A percentile compares a stretch with the other conserved stretches of the same genome.
Conservation (phyloP, 2,797 vertebrate genomes). For the Picus viridis region DNA sequence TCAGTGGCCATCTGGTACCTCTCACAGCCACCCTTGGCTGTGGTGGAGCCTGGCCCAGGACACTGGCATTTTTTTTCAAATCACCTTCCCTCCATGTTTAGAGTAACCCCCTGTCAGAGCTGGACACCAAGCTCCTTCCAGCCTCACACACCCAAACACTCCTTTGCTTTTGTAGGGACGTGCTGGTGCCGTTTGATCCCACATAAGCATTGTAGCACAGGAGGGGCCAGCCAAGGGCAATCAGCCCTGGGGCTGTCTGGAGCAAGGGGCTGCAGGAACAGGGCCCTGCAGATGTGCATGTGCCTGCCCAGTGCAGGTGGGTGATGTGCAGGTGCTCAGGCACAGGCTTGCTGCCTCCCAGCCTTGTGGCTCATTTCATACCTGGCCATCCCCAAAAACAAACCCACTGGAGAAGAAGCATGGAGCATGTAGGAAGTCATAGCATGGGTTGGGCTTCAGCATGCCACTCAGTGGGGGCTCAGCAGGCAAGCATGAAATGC, state of each 20-base stretch:
- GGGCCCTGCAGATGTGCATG: accelerated
- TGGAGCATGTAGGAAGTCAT: neutral
- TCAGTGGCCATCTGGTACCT: accelerated
- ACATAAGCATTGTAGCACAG: neutral
- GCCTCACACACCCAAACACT: neutral
- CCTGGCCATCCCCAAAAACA: neutral
- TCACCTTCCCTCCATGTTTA: neutral
- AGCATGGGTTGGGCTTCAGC: slow-evolving; percentile 39
- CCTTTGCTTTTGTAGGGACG: neutral
- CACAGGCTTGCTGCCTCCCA: neutral
- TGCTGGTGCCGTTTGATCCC: neutral
- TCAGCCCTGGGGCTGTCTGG: neutral
- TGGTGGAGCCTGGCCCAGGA: neutral
- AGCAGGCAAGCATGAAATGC: slow-evolving; percentile 73
- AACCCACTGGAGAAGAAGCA: slow-evolving; percentile 34
- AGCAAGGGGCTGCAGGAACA: neutral
- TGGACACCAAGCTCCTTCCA: neutral
- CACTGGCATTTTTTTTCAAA: neutral
- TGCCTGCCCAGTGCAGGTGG: neutral
- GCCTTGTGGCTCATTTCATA: neutral
- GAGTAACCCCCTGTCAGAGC: neutral
- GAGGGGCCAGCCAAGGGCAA: neutral
- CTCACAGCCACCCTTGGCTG: neutral
- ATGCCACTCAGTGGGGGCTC: slow-evolving; percentile 34
- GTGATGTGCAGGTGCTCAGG: neutral